Conservation (phyloP, 2,888 invertebrate genomes). For the Automeris io region DNA sequence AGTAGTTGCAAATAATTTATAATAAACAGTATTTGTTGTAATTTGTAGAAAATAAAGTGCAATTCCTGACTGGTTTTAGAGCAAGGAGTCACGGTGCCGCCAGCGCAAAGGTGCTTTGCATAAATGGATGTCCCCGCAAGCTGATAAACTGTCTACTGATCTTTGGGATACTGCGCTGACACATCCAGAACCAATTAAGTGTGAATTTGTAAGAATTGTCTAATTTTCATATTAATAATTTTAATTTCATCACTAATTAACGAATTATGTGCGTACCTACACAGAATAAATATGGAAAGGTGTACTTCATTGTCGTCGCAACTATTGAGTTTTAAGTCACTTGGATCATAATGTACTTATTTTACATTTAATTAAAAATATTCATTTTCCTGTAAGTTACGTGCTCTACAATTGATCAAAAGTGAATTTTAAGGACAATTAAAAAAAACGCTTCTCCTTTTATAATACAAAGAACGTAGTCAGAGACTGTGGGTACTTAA, state of each 20-base stretch:
- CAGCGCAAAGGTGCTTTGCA: conserved; percentile 31
- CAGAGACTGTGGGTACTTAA: too few species aligned
- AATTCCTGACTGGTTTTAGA: conserved; percentile 59
- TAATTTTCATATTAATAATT: not conserved
- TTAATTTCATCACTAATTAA: not conserved
- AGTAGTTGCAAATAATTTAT: conserved; percentile 3
- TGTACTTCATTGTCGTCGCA: too few species aligned
- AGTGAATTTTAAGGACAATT: too few species aligned
- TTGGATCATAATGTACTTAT: too few species aligned
- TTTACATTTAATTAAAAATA: too few species aligned
- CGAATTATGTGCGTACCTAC: too few species aligned
- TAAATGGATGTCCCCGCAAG: conserved; percentile 57
- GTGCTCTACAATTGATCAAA: too few species aligned
- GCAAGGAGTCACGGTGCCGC: conserved; percentile 21
- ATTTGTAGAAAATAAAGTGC: conserved; percentile 33
- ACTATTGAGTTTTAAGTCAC: too few species aligned
- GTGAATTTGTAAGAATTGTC: conserved; percentile 29
- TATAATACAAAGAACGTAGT: too few species aligned
- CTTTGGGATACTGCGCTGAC: conserved; percentile 41
- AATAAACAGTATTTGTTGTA: conserved; percentile 2
- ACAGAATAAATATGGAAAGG: too few species aligned
- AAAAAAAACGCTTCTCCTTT: too few species aligned
- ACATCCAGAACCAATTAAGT: conserved; percentile 17
- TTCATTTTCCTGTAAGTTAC: too few species aligned
- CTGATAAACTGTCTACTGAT: conserved; percentile 48